These are phyloP conservation scores for Platichthys flesus DNA, from an alignment of 2,113 vertebrate species.

Conservation along the genomic window DNA sequence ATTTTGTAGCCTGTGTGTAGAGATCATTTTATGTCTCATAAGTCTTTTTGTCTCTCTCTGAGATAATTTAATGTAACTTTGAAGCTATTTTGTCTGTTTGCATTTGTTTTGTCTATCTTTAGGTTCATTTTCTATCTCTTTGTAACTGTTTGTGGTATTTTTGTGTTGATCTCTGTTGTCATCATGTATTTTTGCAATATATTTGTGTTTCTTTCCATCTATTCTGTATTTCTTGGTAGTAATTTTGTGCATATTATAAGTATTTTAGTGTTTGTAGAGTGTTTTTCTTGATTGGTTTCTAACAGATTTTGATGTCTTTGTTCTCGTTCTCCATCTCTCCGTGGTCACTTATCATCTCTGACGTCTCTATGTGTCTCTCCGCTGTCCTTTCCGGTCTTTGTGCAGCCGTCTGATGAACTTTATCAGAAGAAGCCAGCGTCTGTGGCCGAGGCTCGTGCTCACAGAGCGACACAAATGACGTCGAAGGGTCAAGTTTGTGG, in stretches of 20 bases:
- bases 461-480: conserved; percentile 27
- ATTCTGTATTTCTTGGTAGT: too few relatives aligned
- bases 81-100: background rate
- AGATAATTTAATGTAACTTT: background rate
- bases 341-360: too few relatives aligned
- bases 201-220: background rate
- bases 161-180: background rate
- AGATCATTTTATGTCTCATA: too few relatives aligned
- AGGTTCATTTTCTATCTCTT: background rate
- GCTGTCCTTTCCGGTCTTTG: background rate
- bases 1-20: too few relatives aligned
- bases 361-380: background rate
- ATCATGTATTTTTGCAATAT: background rate
- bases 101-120: background rate
- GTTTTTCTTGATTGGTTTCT: background rate
- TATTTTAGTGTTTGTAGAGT: background rate
- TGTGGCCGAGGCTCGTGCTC: background rate
- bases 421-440: background rate
- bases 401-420: background rate
- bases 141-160: background rate
- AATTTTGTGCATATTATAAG: too few relatives aligned
- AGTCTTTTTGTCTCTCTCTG: background rate
- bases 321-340: background rate
- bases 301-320: background rate
- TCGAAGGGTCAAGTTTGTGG: conserved; percentile 50